These are phyloP conservation scores for Pteromalus puparum DNA, from an alignment of 1,140 invertebrate genomes.

Conservation along the genomic window DNA sequence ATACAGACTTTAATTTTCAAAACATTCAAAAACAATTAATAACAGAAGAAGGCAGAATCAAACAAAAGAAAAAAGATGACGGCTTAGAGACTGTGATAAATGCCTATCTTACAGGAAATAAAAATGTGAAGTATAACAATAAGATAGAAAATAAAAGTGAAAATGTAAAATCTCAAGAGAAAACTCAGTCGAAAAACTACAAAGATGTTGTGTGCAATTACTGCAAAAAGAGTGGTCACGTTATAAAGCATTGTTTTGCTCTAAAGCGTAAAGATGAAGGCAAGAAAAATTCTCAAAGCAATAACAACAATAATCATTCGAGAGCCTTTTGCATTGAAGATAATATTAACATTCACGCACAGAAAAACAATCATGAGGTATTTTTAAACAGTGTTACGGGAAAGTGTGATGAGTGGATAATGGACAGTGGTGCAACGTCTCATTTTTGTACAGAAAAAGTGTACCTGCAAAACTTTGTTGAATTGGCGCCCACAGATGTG, in stretches of 20 bases:
- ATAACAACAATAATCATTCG: background rate
- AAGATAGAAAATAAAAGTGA: background rate
- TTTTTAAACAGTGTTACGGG: background rate
- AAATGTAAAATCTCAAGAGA: background rate
- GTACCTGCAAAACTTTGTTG: background rate
- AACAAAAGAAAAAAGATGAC: constrained; percentile 8
- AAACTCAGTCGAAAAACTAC: background rate
- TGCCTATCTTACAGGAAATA: background rate
- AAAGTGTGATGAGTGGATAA: constrained; percentile 1
- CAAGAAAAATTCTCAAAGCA: background rate
- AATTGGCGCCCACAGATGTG: background rate
- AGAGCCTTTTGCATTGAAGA: background rate
- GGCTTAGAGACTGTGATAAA: background rate
- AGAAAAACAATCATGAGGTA: background rate
- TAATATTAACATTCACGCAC: background rate
- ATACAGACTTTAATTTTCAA: background rate
- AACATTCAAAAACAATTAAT: background rate
- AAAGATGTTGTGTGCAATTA: background rate
- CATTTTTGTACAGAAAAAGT: background rate
- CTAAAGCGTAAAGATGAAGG: background rate
- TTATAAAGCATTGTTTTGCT: background rate
- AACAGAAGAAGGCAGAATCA: constrained; percentile 1
- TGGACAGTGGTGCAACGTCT: constrained; percentile 19
- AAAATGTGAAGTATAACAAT: background rate
- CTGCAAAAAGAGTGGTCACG: background rate